phyloP scores from a whole-genome alignment of 2,888 invertebrate species.

The Nephrotoma guestfalica region DNA sequence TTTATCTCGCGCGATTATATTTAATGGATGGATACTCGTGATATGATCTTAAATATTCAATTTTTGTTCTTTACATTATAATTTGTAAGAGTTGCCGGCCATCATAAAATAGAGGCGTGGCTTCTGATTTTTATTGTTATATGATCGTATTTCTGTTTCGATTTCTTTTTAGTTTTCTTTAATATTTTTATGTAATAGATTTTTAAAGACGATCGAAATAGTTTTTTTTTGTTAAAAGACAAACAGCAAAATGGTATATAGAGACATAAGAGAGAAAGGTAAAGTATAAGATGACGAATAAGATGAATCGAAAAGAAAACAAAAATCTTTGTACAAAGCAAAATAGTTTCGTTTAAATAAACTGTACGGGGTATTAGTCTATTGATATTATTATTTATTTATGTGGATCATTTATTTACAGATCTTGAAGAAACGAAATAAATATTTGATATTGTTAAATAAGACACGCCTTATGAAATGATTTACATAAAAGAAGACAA shows the following conservation, averaged over 20 bases:
- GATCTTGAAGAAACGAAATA: neutral
- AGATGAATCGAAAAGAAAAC: neutral
- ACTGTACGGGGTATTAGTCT: neutral
- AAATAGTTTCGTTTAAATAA: neutral
- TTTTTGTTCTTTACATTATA: neutral
- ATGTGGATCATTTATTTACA: neutral
- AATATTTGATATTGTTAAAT: neutral
- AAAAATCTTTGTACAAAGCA: neutral
- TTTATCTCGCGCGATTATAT: neutral
- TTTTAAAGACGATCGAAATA: neutral
- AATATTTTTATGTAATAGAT: neutral
- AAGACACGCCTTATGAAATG: neutral
- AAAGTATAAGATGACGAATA: neutral
- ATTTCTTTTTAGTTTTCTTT: neutral
- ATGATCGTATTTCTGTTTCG: neutral
- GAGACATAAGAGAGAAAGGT: neutral
- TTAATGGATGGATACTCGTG: neutral
- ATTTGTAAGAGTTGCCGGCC: neutral
- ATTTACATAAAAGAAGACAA: neutral
- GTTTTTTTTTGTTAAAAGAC: neutral
- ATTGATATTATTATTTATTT: neutral
- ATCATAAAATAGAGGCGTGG: neutral
- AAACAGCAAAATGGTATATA: neutral
- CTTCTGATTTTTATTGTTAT: neutral
- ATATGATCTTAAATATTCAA: neutral